These are phyloP conservation scores for Ageneiosus marmoratus DNA, from an alignment of 2,113 vertebrate species.

Conservation along the genomic window DNA sequence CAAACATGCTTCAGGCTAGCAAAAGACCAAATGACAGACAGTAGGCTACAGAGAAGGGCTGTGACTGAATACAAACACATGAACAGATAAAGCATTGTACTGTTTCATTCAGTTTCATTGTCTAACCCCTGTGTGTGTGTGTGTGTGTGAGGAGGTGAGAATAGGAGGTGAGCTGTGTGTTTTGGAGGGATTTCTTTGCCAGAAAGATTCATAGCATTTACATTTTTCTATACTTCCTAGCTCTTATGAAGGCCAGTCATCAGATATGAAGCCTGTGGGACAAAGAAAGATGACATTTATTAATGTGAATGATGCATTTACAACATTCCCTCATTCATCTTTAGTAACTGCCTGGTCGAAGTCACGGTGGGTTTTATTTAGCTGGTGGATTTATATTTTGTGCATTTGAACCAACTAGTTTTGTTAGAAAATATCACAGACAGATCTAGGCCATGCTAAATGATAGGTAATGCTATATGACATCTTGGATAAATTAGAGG, in stretches of 20 bases:
- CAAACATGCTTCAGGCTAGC: slow-evolving; percentile 44
- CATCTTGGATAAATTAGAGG: background rate
- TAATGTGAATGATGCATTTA: background rate
- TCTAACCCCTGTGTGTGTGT: no score
- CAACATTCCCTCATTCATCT: background rate
- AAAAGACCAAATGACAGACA: background rate
- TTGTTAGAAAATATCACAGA: background rate
- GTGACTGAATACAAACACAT: background rate
- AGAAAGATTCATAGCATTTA: background rate
- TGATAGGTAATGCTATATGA: background rate
- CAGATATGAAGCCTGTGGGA: background rate
- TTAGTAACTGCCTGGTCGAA: background rate
- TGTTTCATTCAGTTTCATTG: no score
- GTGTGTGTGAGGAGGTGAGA: no score
- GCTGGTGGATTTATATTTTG: background rate
- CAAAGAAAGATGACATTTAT: slow-evolving; percentile 11
- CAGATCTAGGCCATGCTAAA: background rate
- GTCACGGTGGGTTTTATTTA: background rate
- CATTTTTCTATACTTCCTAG: no score
- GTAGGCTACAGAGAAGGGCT: background rate
- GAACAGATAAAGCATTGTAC: background rate
- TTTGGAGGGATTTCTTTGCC: background rate
- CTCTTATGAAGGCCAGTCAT: background rate
- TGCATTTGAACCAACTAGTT: background rate
- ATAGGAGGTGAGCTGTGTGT: background rate